Conservation (phyloP, 2,797 vertebrate species). For the Brachyrhaphis roseni region DNA sequence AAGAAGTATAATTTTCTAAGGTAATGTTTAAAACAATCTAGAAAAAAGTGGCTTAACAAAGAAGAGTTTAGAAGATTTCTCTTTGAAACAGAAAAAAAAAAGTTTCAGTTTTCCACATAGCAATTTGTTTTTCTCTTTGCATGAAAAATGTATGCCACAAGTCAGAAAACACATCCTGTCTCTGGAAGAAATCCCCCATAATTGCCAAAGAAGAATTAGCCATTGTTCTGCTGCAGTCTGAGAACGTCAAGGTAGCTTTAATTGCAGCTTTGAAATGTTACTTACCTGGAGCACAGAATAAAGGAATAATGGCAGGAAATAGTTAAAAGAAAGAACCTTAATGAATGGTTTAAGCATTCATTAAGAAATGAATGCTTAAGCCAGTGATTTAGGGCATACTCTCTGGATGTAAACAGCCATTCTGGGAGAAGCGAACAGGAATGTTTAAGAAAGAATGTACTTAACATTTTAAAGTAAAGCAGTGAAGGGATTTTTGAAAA, state of each 20-base stretch:
- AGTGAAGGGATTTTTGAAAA: constrained; percentile 10
- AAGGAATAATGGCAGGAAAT: constrained; percentile 11
- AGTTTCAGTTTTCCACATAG: constrained; percentile 24
- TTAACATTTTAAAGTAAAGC: constrained; percentile 1
- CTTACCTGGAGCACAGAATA: constrained; percentile 4
- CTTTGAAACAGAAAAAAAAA: not conserved
- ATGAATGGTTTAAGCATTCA: no score
- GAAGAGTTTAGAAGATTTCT: not conserved
- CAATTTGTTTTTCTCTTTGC: constrained; percentile 38
- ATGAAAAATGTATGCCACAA: constrained; percentile 28
- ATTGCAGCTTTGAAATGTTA: constrained; percentile 17
- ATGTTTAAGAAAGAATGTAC: constrained; percentile 14
- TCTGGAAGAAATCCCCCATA: constrained; percentile 66
- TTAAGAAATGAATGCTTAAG: not conserved
- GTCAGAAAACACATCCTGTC: constrained; percentile 55
- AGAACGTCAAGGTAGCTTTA: constrained; percentile 19
- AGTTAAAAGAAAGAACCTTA: no score
- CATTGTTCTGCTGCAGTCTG: constrained; percentile 41
- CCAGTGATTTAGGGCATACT: constrained; percentile 20
- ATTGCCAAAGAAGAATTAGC: constrained; percentile 24
- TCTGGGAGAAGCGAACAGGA: constrained; percentile 3
- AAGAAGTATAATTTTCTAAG: not conserved
- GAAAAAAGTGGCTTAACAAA: not conserved
- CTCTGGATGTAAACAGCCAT: constrained; percentile 17
- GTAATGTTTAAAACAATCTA: not conserved